A percentile compares a stretch with the other conserved stretches of the same genome.
phyloP scores from a whole-genome alignment of 2,797 vertebrate species.

The Melanotaenia trifasciata region DNA sequence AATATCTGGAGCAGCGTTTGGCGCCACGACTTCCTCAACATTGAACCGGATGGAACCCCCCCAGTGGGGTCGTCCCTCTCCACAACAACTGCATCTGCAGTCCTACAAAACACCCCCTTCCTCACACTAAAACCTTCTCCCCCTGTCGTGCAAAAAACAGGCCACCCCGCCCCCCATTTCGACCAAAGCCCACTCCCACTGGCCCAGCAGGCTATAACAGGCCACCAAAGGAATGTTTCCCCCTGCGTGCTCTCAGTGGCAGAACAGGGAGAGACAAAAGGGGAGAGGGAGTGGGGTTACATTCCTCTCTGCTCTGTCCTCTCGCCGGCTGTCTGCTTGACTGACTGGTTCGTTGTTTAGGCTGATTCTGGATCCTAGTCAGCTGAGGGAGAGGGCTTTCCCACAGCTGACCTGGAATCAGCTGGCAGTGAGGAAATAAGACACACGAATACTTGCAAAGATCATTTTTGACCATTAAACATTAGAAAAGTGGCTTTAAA shows the following conservation, averaged over 20 bases:
- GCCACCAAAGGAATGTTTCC: slow-evolving; percentile 80
- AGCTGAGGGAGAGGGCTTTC: slow-evolving; percentile 68
- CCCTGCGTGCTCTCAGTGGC: slow-evolving; percentile 57
- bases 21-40: slow-evolving; percentile 20
- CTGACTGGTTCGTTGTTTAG: slow-evolving; percentile 56
- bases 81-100: slow-evolving; percentile 64
- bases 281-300: slow-evolving; percentile 41
- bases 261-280: slow-evolving; percentile 44
- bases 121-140: background rate
- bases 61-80: background rate
- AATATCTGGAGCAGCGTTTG: slow-evolving; percentile 20
- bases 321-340: slow-evolving; percentile 45
- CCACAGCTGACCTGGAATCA: slow-evolving; percentile 74
- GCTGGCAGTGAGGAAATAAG: slow-evolving; percentile 49
- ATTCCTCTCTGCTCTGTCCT: slow-evolving; percentile 70
- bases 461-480: background rate
- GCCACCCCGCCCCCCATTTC: slow-evolving; percentile 46
- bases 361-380: slow-evolving; percentile 54
- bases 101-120: slow-evolving; percentile 36
- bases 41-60: slow-evolving; percentile 18
- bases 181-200: slow-evolving; percentile 58
- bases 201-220: slow-evolving; percentile 66
- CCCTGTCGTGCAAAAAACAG: slow-evolving; percentile 48
- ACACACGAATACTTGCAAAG: background rate
- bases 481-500: background rate